phyloP scores from a whole-genome alignment of 2,888 invertebrate genomes.

The Pecten maximus region DNA sequence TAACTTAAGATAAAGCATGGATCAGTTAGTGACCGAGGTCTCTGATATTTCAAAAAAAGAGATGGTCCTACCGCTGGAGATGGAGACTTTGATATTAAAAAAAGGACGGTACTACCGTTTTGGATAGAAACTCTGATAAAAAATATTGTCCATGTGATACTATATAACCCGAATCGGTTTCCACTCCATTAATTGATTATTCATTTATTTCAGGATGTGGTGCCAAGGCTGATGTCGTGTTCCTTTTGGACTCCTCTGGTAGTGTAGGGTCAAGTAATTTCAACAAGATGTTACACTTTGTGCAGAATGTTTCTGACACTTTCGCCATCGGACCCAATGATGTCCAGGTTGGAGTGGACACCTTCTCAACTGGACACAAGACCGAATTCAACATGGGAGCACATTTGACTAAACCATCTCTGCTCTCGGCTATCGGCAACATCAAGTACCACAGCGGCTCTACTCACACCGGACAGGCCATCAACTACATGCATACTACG shows the following conservation, averaged over 20 bases:
- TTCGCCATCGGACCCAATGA: slow-evolving; percentile 69
- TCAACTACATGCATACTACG: slow-evolving; percentile 60
- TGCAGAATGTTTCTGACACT: slow-evolving; percentile 65
- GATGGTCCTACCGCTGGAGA: too few species aligned
- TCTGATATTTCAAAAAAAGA: too few species aligned
- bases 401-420: slow-evolving; percentile 56
- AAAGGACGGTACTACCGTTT: too few species aligned
- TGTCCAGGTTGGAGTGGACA: slow-evolving; percentile 72
- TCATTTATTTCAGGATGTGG: slow-evolving; percentile 60
- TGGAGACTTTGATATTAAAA: too few species aligned
- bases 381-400: slow-evolving; percentile 69
- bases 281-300: slow-evolving; percentile 70
- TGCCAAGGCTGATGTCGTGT: slow-evolving; percentile 74
- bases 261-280: slow-evolving; percentile 72
- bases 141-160: too few species aligned
- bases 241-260: slow-evolving; percentile 74
- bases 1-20: too few species aligned
- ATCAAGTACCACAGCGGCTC: slow-evolving; percentile 63
- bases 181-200: background rate
- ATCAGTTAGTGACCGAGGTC: too few species aligned
- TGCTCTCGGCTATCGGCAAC: slow-evolving; percentile 61
- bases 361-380: slow-evolving; percentile 65
- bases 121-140: too few species aligned
- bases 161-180: too few species aligned
- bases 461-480: slow-evolving; percentile 71